Evolutionary conservation across 2,113 vertebrate species (phyloP), one percentile per base, ranked within the genome.

Genomic region (Emberiza fucata): DNA sequence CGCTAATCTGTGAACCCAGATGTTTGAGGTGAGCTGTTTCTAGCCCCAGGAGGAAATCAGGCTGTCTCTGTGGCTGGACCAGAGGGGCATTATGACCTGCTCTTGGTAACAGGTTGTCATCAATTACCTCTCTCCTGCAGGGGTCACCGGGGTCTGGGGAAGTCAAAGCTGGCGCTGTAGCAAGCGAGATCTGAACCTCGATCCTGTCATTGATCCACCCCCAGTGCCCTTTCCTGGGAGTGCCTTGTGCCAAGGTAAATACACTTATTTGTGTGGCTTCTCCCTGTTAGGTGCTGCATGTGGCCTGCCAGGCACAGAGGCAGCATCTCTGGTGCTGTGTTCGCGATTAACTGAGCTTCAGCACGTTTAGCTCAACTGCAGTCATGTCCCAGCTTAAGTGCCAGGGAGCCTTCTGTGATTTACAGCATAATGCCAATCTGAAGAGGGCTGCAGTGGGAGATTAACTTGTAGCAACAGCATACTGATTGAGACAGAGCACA

Each of bases 261-360:
- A 92, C 68, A 60, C 56, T 71, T 53, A 78, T 92, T 91, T 92
- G 81, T 88, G 68, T 88, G 76, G 33, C 66, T 93, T 90, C 80
- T 90, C 7, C 4, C 82, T 83, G 56, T 63, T 83, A 31, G 42
- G 21, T 63, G 42, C 63, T 40, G 9, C 33, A 12, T 1, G 10
- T 0, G 2, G 14, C 37, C 21, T 75, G n/a, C 21, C 54, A 90
- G 76, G 57, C 44, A 23, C 28, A 39, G 57, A 72, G 71, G 53
- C 69, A 60, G 71, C 65, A 14, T 66, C 77, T 88, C 47, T 31
- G 40, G 27, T 6, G 19, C 54, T 5, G 42, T 39, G 17, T 33
- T 12, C 65, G 79, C 86, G 68, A 1, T 42, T 78, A 75, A 28
- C 77, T 83, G 44, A 40, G 16, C 56, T 81, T 37, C 60, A 78